phyloP scores from a whole-genome alignment of 2,113 vertebrate species.

The Notiomystis cincta region DNA sequence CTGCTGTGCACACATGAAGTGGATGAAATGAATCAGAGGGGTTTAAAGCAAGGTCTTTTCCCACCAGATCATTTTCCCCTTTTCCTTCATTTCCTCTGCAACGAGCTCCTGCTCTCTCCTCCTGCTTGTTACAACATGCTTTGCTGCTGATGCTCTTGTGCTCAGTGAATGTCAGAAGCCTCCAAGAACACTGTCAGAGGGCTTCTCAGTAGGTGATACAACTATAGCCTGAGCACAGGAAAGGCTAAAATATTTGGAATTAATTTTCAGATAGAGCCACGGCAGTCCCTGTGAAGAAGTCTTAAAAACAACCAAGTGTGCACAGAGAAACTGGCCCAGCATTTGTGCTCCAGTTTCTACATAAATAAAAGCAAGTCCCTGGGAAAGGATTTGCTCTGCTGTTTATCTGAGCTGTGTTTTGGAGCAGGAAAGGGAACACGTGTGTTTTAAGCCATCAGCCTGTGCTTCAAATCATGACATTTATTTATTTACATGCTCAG shows the following conservation, averaged over 20 bases:
- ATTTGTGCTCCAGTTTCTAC: neutral
- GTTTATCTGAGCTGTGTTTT: neutral
- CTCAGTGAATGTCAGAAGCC: neutral
- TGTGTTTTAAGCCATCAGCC: neutral
- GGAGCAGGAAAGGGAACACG: neutral
- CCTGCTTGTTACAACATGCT: neutral
- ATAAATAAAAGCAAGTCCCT: neutral
- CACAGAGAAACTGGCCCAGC: neutral
- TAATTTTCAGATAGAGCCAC: neutral
- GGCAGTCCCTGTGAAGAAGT: neutral
- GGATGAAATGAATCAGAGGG: neutral
- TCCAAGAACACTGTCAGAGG: neutral
- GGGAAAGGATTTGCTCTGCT: neutral
- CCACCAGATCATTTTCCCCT: accelerated
- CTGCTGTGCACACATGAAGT: neutral
- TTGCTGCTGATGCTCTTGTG: neutral
- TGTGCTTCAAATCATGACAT: neutral
- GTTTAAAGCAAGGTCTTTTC: neutral
- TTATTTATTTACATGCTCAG: neutral
- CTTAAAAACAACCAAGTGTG: neutral
- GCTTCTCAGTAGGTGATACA: neutral
- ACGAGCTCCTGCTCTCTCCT: neutral
- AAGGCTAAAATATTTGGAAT: neutral
- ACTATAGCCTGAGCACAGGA: neutral
- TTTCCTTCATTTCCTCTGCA: neutral